phyloP scores from a whole-genome alignment of 2,797 vertebrate genomes.

The Menidia menidia region DNA sequence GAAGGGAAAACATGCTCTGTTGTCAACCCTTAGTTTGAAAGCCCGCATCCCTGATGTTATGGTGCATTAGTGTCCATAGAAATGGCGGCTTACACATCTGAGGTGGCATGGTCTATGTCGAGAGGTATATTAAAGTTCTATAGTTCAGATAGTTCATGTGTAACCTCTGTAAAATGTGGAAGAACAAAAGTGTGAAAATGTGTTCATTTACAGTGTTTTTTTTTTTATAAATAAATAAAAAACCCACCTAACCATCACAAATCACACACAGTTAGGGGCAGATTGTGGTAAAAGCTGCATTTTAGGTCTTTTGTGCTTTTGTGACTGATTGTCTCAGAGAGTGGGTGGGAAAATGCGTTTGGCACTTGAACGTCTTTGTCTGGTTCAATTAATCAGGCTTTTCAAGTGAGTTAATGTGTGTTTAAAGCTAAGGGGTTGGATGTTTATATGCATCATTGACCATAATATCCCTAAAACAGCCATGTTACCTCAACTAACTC shows the following conservation, averaged over 20 bases:
- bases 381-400: conserved; percentile 8
- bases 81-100: too few species aligned
- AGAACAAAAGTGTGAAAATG: not conserved
- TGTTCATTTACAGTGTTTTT: not conserved
- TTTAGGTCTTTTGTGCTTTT: conserved; percentile 10
- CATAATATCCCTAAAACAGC: not conserved
- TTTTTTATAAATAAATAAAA: not conserved
- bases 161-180: not conserved
- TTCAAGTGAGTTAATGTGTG: not conserved
- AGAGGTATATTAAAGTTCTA: too few species aligned
- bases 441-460: not conserved
- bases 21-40: too few species aligned
- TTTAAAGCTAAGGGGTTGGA: not conserved
- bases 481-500: too few species aligned
- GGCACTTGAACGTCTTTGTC: not conserved
- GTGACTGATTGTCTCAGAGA: not conserved
- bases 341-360: not conserved
- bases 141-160: not conserved
- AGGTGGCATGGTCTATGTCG: too few species aligned
- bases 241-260: conserved; percentile 3
- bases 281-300: not conserved
- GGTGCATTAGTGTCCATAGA: too few species aligned
- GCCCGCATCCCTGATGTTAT: too few species aligned
- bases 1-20: too few species aligned
- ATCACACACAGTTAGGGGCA: not conserved